A percentile compares a stretch with the other conserved stretches of the same genome.
Evolutionary conservation across 2,797 vertebrate species (phyloP).

Genomic region (Spondyliosoma cantharus): DNA sequence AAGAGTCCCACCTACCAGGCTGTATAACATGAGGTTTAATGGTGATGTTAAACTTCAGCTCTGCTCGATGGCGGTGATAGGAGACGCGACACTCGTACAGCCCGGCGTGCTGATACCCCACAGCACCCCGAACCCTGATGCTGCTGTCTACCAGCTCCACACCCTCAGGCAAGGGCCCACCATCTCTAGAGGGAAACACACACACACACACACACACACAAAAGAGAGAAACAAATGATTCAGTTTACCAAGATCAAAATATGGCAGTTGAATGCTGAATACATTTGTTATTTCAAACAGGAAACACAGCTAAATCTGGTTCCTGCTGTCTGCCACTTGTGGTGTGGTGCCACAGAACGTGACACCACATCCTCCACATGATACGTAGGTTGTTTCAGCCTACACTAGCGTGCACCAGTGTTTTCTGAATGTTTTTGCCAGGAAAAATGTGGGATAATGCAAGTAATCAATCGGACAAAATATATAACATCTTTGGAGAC

Average conservation of each 20-base stretch:
- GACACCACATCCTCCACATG: slow-evolving; percentile 67
- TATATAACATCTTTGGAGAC: no score
- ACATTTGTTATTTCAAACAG: slow-evolving; percentile 23
- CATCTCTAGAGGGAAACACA: slow-evolving; percentile 61
- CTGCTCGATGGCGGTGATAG: slow-evolving; percentile 68
- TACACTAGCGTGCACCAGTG: neutral
- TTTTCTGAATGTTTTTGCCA: neutral
- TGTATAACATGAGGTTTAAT: slow-evolving; percentile 53
- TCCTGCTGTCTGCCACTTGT: slow-evolving; percentile 56
- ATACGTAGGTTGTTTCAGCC: slow-evolving; percentile 42
- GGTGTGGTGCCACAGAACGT: slow-evolving; percentile 63
- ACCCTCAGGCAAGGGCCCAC: slow-evolving; percentile 63
- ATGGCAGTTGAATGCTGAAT: neutral
- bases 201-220: neutral
- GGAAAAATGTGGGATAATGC: no score
- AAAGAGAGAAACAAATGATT: slow-evolving; percentile 4
- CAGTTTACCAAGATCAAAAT: neutral
- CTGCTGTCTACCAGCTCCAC: slow-evolving; percentile 56
- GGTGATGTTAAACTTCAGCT: slow-evolving; percentile 71
- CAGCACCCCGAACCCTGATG: slow-evolving; percentile 68
- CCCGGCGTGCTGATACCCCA: slow-evolving; percentile 69
- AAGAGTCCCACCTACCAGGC: slow-evolving; percentile 62
- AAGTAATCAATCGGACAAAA: no score
- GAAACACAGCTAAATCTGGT: slow-evolving; percentile 43
- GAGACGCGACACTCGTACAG: slow-evolving; percentile 76